A percentile compares a stretch with the other conserved stretches of the same genome.
Conservation (phyloP, 2,797 vertebrate genomes). For the Ataeniobius toweri region DNA sequence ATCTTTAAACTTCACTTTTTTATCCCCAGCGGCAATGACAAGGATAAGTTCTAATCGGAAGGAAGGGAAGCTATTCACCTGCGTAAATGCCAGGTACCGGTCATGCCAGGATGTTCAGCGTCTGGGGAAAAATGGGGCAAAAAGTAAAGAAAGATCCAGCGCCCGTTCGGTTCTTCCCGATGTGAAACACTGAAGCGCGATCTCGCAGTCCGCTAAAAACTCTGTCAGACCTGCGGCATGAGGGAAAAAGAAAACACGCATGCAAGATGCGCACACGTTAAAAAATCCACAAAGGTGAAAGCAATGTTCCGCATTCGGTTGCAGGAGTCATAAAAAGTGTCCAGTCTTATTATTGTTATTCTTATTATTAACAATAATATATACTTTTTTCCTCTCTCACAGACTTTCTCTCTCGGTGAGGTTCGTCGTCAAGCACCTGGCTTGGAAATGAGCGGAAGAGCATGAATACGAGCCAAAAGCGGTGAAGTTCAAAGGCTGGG, state of each 20-base stretch:
- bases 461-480: conserved; percentile 88
- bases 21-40: conserved; percentile 65
- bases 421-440: conserved; percentile 89
- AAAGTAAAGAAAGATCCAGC: conserved; percentile 71
- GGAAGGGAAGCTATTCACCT: conserved; percentile 78
- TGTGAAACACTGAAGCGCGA: conserved; percentile 58
- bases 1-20: conserved; percentile 74
- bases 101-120: conserved; percentile 75
- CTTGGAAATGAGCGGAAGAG: conserved; percentile 87
- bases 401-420: conserved; percentile 69
- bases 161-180: conserved; percentile 53
- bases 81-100: conserved; percentile 70
- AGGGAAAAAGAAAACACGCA: conserved; percentile 43
- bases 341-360: conserved; percentile 41
- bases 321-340: conserved; percentile 68
- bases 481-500: conserved; percentile 95
- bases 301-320: conserved; percentile 74
- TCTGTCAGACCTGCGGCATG: conserved; percentile 51
- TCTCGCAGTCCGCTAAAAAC: conserved; percentile 63
- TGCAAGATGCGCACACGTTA: conserved; percentile 57
- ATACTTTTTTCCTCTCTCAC: background rate
- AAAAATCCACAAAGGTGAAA: conserved; percentile 82
- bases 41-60: conserved; percentile 71
- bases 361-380: conserved; percentile 4
- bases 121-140: conserved; percentile 42